A percentile compares a stretch with the other conserved stretches of the same genome.
Evolutionary conservation across 2,797 vertebrate genomes (phyloP).

Genomic region (Microctenopoma stevenorrisi): DNA sequence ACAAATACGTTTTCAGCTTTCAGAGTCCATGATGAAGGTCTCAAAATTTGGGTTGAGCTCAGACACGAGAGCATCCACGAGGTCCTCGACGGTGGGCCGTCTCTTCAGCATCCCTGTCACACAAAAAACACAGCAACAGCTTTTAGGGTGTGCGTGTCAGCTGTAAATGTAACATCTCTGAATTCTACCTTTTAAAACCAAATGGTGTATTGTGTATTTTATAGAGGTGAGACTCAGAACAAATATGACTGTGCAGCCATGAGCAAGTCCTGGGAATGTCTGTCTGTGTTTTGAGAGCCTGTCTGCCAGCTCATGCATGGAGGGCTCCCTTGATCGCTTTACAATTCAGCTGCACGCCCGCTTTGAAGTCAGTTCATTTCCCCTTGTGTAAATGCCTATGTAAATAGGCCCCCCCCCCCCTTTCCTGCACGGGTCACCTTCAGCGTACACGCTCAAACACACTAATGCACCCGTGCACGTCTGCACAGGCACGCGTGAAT

Average conservation of each 20-base stretch:
- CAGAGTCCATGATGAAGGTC: conserved; percentile 92
- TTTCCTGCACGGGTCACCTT: conserved; percentile 78
- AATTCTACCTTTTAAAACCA: conserved; percentile 9
- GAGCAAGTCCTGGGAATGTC: conserved; percentile 62
- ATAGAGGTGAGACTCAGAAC: conserved; percentile 12
- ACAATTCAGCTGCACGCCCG: conserved; percentile 76
- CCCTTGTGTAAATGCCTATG: conserved; percentile 86
- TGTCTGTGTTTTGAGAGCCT: conserved; percentile 70
- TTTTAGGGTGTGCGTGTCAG: conserved; percentile 2
- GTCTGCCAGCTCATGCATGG: conserved; percentile 75
- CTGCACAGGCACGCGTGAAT: conserved; percentile 57
- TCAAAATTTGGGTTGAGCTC: conserved; percentile 94
- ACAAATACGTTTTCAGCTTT: conserved; percentile 70
- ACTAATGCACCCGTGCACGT: conserved; percentile 35
- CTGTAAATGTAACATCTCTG: not conserved
- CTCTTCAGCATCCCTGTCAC: conserved; percentile 94
- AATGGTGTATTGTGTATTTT: conserved; percentile 4
- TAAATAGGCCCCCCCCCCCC: conserved; percentile 81
- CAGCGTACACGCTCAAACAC: conserved; percentile 53
- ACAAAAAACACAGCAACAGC: conserved; percentile 13
- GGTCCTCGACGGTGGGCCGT: conserved; percentile 90
- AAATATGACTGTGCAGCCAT: conserved; percentile 31
- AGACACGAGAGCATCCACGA: conserved; percentile 93
- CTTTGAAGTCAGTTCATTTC: conserved; percentile 90
- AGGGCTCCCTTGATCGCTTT: conserved; percentile 72